Evolutionary conservation across 2,113 vertebrate species (phyloP).

Genomic region (Actenoides hombroni): DNA sequence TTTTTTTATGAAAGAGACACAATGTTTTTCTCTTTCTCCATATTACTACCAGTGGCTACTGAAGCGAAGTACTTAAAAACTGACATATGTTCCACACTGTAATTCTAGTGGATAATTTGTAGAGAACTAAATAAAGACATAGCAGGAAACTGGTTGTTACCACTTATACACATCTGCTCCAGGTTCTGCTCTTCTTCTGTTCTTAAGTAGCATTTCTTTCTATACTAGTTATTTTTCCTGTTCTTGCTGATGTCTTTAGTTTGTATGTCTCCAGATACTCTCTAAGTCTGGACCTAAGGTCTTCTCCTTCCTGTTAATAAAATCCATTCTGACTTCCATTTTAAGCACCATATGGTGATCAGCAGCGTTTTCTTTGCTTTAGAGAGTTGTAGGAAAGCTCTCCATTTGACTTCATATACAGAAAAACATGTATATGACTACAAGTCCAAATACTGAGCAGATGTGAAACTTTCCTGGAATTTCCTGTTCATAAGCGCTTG

Average conservation of each 20-base stretch:
- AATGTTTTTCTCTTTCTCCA: neutral
- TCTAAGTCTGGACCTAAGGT: neutral
- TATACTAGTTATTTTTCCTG: neutral
- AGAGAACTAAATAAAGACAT: neutral
- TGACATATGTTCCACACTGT: neutral
- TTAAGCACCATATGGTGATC: neutral
- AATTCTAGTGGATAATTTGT: neutral
- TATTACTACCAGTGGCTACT: neutral
- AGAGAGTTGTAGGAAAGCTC: neutral
- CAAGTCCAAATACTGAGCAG: neutral
- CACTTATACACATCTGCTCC: neutral
- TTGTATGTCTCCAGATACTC: neutral
- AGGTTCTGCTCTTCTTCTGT: neutral
- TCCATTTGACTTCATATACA: neutral
- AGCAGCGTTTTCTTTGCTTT: neutral
- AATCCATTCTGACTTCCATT: neutral
- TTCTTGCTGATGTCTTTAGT: neutral
- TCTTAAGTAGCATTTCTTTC: neutral
- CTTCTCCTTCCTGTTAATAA: neutral
- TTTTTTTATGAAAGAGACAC: neutral
- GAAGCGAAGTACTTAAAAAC: neutral
- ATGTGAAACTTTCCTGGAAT: neutral
- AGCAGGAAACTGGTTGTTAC: neutral
- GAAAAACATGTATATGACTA: neutral
- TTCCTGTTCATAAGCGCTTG: neutral